Conservation (phyloP, 2,113 vertebrate genomes). For the Sapajus apella region DNA sequence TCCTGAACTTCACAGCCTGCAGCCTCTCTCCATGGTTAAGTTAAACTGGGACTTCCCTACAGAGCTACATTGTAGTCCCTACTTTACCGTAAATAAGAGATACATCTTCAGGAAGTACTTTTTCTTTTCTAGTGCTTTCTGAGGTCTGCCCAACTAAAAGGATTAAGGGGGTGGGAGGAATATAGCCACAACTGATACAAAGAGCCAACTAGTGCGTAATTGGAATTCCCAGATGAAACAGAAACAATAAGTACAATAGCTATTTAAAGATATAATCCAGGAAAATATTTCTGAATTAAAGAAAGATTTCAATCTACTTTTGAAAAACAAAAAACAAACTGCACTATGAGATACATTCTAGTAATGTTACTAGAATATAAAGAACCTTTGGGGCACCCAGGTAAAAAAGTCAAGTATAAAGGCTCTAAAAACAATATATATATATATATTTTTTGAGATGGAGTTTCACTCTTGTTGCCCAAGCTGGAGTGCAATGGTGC, state of each 20-base stretch:
- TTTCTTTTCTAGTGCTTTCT: background rate
- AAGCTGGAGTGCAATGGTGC: too few species aligned
- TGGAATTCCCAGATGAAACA: background rate
- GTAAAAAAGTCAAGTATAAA: constrained; percentile 13
- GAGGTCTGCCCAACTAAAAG: background rate
- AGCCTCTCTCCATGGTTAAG: background rate
- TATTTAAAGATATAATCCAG: background rate
- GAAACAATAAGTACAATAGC: background rate
- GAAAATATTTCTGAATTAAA: constrained; percentile 3
- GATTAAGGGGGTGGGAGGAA: background rate
- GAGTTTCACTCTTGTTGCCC: too few species aligned
- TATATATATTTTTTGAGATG: too few species aligned
- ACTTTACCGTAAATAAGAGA: background rate
- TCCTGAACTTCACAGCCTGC: background rate
- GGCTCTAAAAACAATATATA: background rate
- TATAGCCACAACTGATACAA: background rate
- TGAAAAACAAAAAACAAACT: background rate
- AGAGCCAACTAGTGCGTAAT: background rate
- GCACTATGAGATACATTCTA: background rate
- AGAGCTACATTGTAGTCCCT: background rate
- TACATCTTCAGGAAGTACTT: background rate
- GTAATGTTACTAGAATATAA: background rate
- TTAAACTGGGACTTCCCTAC: background rate
- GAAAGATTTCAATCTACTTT: background rate
- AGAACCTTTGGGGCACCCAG: background rate